Evolutionary conservation across 2,888 invertebrate genomes (phyloP), one percentile per base, ranked within the genome.

Genomic region (Thumatha senex): DNA sequence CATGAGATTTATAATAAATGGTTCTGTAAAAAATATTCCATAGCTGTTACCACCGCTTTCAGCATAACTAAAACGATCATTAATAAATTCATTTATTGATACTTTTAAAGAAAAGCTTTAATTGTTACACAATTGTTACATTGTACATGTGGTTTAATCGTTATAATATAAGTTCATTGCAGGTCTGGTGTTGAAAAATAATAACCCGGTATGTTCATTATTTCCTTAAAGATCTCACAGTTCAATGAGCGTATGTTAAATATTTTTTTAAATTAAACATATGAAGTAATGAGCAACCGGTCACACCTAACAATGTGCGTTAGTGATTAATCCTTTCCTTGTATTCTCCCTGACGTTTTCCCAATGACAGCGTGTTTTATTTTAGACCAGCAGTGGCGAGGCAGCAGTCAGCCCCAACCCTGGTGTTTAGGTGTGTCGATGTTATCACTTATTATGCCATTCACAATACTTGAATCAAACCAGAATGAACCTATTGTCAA

Each of bases 401-500:
- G 62, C 92, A 92, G 91, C 92, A 92, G 89, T 92, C 92, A 56
- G 92, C 92, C 72, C 92, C 92, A 74, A 92, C 92, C 81, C 89
- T 92, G 82, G 92, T 92, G 84, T 91, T 91, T 92, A 92, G 92
- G 92, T 92, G 92, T 92, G 92, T 92, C 92, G 89, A 86, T 90
- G 90, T 89, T 88, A 83, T 83, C 87, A 80, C 72, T 78, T 83
- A 74, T 73, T 82, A 70, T 77, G 73, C 66, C 70, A 67, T 58
- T 76, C 76, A 79, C 84, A 76, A 75, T 76, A 82, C 80, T 87
- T 87, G 78, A 80, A 83, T 74, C 58, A 64, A 71, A 70, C 67
- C 54, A 56, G 59, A 63, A 58, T 48, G 15, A 24, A 24, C 5
- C 5, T 43, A 39, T 14, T 30, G 48, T 40, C 34, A 40, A 54